phyloP scores from a whole-genome alignment of 1,140 invertebrate species.

The Himalopsyche phryganea region DNA sequence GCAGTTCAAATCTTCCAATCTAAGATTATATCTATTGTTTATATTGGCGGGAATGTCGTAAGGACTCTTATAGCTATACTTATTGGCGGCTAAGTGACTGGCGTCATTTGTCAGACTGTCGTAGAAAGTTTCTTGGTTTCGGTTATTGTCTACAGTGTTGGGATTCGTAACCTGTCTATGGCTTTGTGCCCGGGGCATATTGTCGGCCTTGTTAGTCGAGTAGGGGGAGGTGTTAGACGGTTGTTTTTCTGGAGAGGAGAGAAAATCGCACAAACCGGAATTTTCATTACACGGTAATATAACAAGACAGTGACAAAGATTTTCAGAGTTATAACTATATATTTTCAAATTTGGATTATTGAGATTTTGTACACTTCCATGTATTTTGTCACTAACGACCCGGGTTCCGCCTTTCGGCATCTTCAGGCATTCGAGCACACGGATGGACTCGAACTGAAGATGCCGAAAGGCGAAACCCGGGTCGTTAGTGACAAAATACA shows the following conservation, averaged over 20 bases:
- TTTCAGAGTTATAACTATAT: background rate
- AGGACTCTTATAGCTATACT: conserved; percentile 43
- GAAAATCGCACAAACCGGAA: conserved; percentile 14
- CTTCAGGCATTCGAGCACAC: too few relatives aligned
- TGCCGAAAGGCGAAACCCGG: too few relatives aligned
- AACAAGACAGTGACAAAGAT: background rate
- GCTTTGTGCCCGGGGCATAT: background rate
- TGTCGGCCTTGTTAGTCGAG: background rate
- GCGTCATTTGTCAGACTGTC: conserved; percentile 45
- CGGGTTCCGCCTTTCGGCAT: too few relatives aligned
- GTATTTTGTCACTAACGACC: too few relatives aligned
- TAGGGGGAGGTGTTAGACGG: conserved; percentile 30
- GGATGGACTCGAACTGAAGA: too few relatives aligned
- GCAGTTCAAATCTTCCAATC: conserved; percentile 27
- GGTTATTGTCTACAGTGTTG: conserved; percentile 2
- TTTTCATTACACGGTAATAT: too few relatives aligned
- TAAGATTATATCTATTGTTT: conserved; percentile 39
- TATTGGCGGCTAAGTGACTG: background rate
- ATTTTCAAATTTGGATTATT: too few relatives aligned
- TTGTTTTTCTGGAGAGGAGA: conserved; percentile 25
- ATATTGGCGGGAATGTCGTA: conserved; percentile 52
- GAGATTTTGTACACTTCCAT: too few relatives aligned
- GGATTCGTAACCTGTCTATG: background rate
- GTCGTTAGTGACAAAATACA: too few relatives aligned
- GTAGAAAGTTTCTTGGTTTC: conserved; percentile 42